Evolutionary conservation across 2,888 invertebrate genomes (phyloP).

Genomic region (Polia nebulosa): DNA sequence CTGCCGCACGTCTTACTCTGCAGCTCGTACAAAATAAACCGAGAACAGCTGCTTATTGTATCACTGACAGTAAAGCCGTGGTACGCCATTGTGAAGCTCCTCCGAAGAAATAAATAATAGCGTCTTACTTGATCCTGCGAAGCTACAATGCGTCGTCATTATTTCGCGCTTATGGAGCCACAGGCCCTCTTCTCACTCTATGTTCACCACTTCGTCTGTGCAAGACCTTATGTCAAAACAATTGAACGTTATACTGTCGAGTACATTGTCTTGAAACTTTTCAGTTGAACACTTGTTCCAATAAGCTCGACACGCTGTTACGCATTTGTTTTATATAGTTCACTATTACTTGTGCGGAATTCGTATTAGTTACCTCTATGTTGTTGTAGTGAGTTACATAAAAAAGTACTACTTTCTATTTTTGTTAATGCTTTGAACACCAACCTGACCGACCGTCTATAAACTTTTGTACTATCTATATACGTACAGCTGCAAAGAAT

Average conservation of each 20-base stretch:
- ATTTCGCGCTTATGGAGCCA: constrained; percentile 81
- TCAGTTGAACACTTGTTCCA: constrained; percentile 44
- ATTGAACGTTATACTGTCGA: constrained; percentile 63
- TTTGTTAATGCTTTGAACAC: not conserved
- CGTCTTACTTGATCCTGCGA: constrained; percentile 86
- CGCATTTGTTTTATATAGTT: constrained; percentile 24
- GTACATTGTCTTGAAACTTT: constrained; percentile 51
- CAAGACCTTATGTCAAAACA: constrained; percentile 72
- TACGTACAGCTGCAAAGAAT: constrained; percentile 19
- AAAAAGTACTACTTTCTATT: not conserved
- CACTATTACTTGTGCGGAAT: constrained; percentile 18
- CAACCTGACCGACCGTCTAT: not conserved
- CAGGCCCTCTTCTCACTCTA: constrained; percentile 75
- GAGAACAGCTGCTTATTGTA: constrained; percentile 87
- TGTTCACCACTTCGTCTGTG: constrained; percentile 65
- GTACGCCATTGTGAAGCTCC: constrained; percentile 83
- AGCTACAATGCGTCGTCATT: constrained; percentile 87
- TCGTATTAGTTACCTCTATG: constrained; percentile 10
- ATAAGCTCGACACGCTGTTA: constrained; percentile 35
- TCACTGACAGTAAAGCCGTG: constrained; percentile 86
- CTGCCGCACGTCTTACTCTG: constrained; percentile 80
- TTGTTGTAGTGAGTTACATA: not conserved
- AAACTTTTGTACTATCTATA: not conserved
- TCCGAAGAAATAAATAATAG: constrained; percentile 87
- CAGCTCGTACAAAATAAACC: constrained; percentile 81